Evolutionary conservation across 2,888 invertebrate genomes (phyloP), one percentile per base, ranked within the genome.

Genomic region (Pimpla rufipes): DNA sequence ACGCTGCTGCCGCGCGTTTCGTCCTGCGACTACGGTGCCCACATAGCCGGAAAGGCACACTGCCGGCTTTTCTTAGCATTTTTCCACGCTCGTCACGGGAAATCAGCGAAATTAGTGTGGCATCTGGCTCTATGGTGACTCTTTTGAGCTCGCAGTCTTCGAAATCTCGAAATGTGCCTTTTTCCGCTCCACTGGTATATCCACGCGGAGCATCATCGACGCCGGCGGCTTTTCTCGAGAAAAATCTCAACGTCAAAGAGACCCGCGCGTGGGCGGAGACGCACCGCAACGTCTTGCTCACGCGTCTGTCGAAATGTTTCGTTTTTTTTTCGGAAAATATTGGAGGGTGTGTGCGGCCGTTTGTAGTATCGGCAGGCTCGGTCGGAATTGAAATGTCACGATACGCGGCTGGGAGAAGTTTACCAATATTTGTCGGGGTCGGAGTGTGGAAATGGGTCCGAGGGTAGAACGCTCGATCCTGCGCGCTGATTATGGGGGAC

Each of bases 81-180:
- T 86, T 85, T 86, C 81, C 83, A 79, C 85, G 80, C 76, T 83
- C 88, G 90, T 90, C 90, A 90, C 85, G 90, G 87, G 85, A 87
- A 91, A 91, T 91, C 90, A 88, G 85, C 86, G 86, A 88, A 90
- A 90, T 90, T 89, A 90, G 89, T 29, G 29, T 29, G 87, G 90
- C 90, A 90, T 91, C 89, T 91, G 90, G 88, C 84, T 81, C 83
- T 29, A 59, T 74, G 80, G 55, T 78, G 71, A 64, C 81, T 57
- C 70, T 16, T 71, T 13, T 13, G 52, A 10, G 52, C n/a, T n/a
- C 52, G 13, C 21, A 55, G 55, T 55, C 23, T 55, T 55, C 55
- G 23, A 55, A 23, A 11, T 35, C 62, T 52, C 45, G 18, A 16
- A 10, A 37, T 10, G n/a, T 71, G 29, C 57, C 42, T 18, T 71